Conservation (phyloP, 2,888 invertebrate genomes). For the Siphlonurus alternatus region DNA sequence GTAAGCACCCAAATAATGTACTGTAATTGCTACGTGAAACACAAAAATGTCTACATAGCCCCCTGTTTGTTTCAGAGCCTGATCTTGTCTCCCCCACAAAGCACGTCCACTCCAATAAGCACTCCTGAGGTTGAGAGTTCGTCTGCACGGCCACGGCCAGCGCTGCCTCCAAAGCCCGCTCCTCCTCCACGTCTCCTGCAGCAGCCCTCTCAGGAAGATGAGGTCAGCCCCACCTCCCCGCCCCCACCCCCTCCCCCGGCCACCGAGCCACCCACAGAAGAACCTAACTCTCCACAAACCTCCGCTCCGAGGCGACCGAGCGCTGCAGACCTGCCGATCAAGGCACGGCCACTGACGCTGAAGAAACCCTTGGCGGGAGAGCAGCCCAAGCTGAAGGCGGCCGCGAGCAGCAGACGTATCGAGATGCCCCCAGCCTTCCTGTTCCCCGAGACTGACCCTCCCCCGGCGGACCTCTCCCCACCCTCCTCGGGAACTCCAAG, state of each 20-base stretch:
- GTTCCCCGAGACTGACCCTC: conserved; percentile 56
- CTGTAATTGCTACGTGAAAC: too few species aligned
- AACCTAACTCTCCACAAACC: not conserved
- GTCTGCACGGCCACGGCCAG: conserved; percentile 38
- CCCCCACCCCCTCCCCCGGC: conserved; percentile 10
- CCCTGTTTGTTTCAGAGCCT: not conserved
- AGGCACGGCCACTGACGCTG: conserved; percentile 68
- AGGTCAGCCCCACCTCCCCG: conserved; percentile 2
- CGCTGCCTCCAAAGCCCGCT: conserved; percentile 68
- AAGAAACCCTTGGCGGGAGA: conserved; percentile 68
- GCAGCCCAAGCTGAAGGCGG: conserved; percentile 54
- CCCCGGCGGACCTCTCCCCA: conserved; percentile 32
- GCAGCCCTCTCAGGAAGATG: conserved; percentile 11
- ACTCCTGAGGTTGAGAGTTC: conserved; percentile 29
- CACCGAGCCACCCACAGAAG: conserved; percentile 8
- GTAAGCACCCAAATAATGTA: too few species aligned
- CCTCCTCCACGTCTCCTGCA: conserved; percentile 37
- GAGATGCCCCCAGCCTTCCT: conserved; percentile 71
- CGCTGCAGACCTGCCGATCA: conserved; percentile 35
- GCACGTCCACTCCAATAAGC: conserved; percentile 39
- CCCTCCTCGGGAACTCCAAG: not conserved
- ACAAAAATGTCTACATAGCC: too few species aligned
- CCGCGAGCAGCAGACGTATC: conserved; percentile 50
- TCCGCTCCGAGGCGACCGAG: conserved; percentile 12
- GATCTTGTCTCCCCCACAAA: conserved; percentile 39